Percentiles rank a stretch among this genome's conserved stretches.
phyloP scores from a whole-genome alignment of 92 coral and sea anemone genomes.

The Siderastrea radians region DNA sequence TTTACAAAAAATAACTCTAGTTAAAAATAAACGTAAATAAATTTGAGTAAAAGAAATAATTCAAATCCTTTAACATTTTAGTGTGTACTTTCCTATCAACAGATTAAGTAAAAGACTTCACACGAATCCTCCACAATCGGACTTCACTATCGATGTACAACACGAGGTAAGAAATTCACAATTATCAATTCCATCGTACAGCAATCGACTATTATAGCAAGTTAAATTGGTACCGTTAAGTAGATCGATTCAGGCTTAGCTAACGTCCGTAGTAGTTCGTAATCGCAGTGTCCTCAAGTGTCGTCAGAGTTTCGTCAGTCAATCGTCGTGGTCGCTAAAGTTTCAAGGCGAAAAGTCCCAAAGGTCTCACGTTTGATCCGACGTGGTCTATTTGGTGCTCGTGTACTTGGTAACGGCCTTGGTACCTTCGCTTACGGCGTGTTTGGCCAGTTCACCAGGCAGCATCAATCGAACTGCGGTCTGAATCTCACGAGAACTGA shows the following conservation, averaged over 20 bases:
- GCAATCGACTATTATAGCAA: background rate
- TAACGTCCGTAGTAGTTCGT: background rate
- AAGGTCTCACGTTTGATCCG: background rate
- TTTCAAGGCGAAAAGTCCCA: background rate
- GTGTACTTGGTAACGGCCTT: conserved; percentile 99
- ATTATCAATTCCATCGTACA: too few relatives aligned
- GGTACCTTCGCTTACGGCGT: conserved; percentile 97
- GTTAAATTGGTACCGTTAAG: too few relatives aligned
- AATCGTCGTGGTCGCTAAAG: background rate
- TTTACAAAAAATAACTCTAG: background rate
- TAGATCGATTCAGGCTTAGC: background rate
- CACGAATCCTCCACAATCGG: conserved; percentile 67
- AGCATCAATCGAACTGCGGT: conserved; percentile 60
- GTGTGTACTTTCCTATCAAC: background rate
- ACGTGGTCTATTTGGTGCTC: conserved; percentile 75
- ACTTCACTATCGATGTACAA: conserved; percentile 92
- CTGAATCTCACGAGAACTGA: conserved; percentile 54
- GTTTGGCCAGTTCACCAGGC: conserved; percentile 87
- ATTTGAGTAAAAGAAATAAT: background rate
- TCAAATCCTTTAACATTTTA: background rate
- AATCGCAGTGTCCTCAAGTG: background rate
- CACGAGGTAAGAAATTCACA: conserved; percentile 80
- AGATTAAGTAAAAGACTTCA: conserved; percentile 78
- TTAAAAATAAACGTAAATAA: background rate
- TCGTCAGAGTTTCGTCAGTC: too few relatives aligned